These are phyloP conservation scores for Ooceraea biroi DNA, from an alignment of 1,140 invertebrate genomes.

Conservation along the genomic window DNA sequence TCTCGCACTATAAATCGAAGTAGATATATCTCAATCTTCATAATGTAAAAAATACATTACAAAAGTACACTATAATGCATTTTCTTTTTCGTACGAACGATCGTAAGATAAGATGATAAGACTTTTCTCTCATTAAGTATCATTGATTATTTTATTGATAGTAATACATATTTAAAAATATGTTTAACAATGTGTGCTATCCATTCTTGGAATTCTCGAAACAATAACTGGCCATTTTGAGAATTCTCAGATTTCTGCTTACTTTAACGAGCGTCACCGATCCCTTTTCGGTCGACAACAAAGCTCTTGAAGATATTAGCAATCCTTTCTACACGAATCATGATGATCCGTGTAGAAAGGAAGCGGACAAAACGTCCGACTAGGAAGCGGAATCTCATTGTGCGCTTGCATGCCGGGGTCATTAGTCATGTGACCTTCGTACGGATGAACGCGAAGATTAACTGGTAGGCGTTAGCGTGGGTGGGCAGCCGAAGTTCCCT, in stretches of 20 bases:
- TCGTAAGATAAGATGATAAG: no score
- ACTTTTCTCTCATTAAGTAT: no score
- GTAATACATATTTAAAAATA: no score
- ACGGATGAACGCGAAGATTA: slow-evolving; percentile 74
- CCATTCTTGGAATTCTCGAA: slow-evolving; percentile 7
- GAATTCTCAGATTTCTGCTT: no score
- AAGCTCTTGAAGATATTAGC: slow-evolving; percentile 47
- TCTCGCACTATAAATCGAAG: slow-evolving; percentile 55
- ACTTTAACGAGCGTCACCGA: no score
- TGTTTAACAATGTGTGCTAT: no score
- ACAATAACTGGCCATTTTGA: no score
- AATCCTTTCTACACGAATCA: no score
- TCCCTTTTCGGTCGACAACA: background rate
- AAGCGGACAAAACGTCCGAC: slow-evolving; percentile 11
- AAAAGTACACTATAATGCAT: background rate
- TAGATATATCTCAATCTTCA: slow-evolving; percentile 16
- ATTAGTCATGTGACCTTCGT: slow-evolving; percentile 82
- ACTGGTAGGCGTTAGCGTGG: slow-evolving; percentile 75
- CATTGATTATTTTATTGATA: no score
- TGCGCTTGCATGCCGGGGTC: slow-evolving; percentile 67
- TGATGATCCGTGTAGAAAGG: slow-evolving; percentile 59
- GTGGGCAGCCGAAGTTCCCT: slow-evolving; percentile 60
- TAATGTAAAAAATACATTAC: background rate
- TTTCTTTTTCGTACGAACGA: no score
- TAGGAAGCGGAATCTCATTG: slow-evolving; percentile 70